Evolutionary conservation across 2,113 vertebrate genomes (phyloP).

Genomic region (Origma solitaria): DNA sequence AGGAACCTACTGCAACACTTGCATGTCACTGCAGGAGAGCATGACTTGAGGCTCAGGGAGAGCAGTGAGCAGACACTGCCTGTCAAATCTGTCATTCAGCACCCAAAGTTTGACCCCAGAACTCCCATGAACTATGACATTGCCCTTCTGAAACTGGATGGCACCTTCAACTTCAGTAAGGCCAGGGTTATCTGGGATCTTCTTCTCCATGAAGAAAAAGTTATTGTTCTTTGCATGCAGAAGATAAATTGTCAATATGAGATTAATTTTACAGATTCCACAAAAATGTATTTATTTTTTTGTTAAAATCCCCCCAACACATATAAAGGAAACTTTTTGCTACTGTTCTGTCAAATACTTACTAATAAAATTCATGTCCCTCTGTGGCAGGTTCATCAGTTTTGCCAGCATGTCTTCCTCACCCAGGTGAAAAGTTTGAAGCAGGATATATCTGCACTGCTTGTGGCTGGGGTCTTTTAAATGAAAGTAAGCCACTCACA

Average conservation of each 20-base stretch:
- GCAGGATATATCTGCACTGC: constrained; percentile 76
- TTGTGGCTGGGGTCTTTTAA: constrained; percentile 81
- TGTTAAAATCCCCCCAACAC: not conserved
- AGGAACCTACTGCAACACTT: constrained; percentile 30
- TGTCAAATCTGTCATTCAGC: constrained; percentile 70
- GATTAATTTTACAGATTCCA: not conserved
- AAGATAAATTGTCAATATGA: not conserved
- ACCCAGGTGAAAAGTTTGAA: constrained; percentile 71
- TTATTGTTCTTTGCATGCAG: not conserved
- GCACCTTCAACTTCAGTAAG: constrained; percentile 78
- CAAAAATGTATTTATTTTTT: not conserved
- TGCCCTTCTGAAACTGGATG: constrained; percentile 79
- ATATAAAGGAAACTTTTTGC: not conserved
- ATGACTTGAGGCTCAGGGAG: constrained; percentile 71
- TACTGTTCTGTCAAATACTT: not conserved
- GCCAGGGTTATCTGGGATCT: not conserved
- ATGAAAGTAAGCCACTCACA: constrained; percentile 72
- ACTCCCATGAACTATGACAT: constrained; percentile 82
- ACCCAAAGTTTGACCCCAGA: constrained; percentile 76
- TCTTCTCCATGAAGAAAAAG: not conserved
- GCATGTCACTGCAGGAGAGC: constrained; percentile 77
- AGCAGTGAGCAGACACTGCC: constrained; percentile 73
- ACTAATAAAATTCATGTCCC: not conserved
- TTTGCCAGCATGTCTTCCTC: constrained; percentile 81
- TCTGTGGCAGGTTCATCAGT: constrained; percentile 69